These are phyloP conservation scores for Lophotis ruficrista DNA, from an alignment of 2,113 vertebrate genomes.

Conservation along the genomic window DNA sequence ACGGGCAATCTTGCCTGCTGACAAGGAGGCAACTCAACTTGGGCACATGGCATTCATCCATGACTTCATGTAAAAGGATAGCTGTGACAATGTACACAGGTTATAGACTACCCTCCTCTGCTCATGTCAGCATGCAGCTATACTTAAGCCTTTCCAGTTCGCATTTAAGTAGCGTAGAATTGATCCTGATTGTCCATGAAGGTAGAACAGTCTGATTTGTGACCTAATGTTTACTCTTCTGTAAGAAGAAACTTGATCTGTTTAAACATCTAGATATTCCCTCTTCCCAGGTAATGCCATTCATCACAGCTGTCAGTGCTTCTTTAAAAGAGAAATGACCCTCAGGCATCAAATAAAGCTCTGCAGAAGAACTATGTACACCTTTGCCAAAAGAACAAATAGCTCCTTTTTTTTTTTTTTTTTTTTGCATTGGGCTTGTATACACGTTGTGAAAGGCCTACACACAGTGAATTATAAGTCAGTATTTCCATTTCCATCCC, in stretches of 20 bases:
- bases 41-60: constrained; percentile 65
- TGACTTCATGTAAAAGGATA: constrained; percentile 50
- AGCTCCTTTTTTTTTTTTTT: constrained; percentile 47
- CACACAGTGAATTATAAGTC: constrained; percentile 53
- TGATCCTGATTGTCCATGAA: constrained; percentile 60
- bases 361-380: constrained; percentile 57
- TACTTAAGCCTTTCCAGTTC: constrained; percentile 55
- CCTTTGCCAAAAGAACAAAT: constrained; percentile 68
- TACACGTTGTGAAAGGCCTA: constrained; percentile 38
- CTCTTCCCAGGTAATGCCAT: constrained; percentile 72
- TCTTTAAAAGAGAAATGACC: constrained; percentile 74
- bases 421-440: constrained; percentile 52
- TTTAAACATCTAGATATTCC: constrained; percentile 78
- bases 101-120: constrained; percentile 33
- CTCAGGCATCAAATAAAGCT: constrained; percentile 67
- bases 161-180: constrained; percentile 43
- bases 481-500: constrained; percentile 45
- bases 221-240: constrained; percentile 72
- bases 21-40: constrained; percentile 64
- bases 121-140: constrained; percentile 13
- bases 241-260: constrained; percentile 73
- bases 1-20: constrained; percentile 69
- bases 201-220: constrained; percentile 57
- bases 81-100: constrained; percentile 48
- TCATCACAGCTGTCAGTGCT: constrained; percentile 77